phyloP scores from a whole-genome alignment of 1,140 invertebrate genomes.

The Hycleus cichorii region DNA sequence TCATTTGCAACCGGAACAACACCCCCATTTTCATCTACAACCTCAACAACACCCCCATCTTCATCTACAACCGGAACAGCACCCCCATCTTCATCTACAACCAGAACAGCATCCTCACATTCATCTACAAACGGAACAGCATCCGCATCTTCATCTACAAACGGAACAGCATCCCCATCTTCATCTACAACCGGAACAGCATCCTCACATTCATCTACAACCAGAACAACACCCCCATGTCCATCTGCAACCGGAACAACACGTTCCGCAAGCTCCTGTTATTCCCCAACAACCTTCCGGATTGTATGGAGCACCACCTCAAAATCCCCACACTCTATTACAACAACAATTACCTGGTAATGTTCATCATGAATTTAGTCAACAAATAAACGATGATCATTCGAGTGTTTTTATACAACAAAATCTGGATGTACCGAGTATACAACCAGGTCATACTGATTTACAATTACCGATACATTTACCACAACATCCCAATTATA shows the following conservation, averaged over 20 bases:
- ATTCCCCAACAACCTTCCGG: constrained; percentile 10
- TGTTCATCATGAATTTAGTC: constrained; percentile 2
- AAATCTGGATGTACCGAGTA: neutral
- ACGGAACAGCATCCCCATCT: constrained; percentile 1
- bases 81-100: neutral
- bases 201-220: neutral
- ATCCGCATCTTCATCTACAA: constrained; percentile 6
- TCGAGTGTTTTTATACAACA: constrained; percentile 7
- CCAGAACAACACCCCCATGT: neutral
- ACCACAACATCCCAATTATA: constrained; percentile 25
- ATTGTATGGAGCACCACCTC: neutral
- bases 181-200: neutral
- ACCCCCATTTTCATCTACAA: neutral
- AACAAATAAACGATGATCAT: constrained; percentile 1
- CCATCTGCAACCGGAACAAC: neutral
- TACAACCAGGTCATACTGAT: constrained; percentile 32
- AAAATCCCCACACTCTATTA: neutral
- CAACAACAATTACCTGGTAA: constrained; percentile 11
- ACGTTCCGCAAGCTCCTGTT: neutral
- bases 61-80: neutral
- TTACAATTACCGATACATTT: constrained; percentile 31
- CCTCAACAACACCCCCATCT: neutral
- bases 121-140: neutral
- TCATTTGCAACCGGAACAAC: neutral
- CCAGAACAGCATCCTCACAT: neutral